A percentile compares a stretch with the other conserved stretches of the same genome.
Evolutionary conservation across 1,140 invertebrate genomes (phyloP).

Genomic region (Hermatobates lingyangjiaoensis): DNA sequence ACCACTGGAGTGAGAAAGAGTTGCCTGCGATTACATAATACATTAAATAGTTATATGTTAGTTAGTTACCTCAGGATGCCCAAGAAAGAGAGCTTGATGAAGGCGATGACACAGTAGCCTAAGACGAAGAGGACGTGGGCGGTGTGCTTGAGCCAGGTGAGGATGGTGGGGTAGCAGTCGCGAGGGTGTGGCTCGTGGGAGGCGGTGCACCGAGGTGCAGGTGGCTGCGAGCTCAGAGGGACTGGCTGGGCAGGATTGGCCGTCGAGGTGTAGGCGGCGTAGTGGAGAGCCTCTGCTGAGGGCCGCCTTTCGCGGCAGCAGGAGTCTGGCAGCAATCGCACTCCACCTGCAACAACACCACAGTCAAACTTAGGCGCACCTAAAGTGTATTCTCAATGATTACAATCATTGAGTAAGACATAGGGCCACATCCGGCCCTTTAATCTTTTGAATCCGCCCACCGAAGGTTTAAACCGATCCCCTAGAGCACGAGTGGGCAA

Average conservation of each 20-base stretch:
- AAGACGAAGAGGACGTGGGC: constrained; percentile 65
- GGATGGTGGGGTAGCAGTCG: constrained; percentile 43
- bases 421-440: too few relatives aligned
- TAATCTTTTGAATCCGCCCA: too few relatives aligned
- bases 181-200: constrained; percentile 18
- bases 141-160: constrained; percentile 52
- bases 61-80: constrained; percentile 47
- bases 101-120: constrained; percentile 75
- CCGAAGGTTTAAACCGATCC: too few relatives aligned
- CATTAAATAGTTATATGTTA: not conserved
- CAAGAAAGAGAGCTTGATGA: constrained; percentile 74
- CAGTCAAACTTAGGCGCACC: too few relatives aligned
- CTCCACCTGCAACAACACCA: constrained; percentile 2
- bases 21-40: too few relatives aligned
- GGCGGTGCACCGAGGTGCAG: constrained; percentile 21
- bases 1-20: too few relatives aligned
- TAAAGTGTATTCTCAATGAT: too few relatives aligned
- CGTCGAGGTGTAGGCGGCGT: constrained; percentile 10
- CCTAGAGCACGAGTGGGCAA: too few relatives aligned
- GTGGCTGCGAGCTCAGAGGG: constrained; percentile 3
- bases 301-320: constrained; percentile 13
- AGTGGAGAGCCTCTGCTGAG: constrained; percentile 12
- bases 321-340: constrained; percentile 13
- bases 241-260: constrained; percentile 6
- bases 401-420: too few relatives aligned